Evolutionary conservation across 2,113 vertebrate genomes (phyloP), one percentile per base, ranked within the genome.

Genomic region (Pituophis catenifer): DNA sequence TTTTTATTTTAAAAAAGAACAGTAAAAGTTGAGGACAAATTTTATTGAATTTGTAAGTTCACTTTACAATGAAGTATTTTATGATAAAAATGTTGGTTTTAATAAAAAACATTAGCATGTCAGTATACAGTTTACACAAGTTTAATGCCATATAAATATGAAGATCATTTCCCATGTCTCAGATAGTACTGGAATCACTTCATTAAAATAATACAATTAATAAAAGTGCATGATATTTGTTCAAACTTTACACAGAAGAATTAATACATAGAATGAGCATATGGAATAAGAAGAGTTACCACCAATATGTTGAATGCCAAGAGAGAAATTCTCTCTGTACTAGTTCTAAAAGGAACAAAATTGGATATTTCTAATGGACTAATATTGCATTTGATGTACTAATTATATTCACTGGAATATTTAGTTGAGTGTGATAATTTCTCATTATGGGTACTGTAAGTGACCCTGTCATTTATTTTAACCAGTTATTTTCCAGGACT

Each of bases 41-140:
- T 98, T 98, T 98, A 98, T 97, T 98, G 90, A 94, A 92, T 90
- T n/a, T 94, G 50, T 95, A 95, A 97, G 89, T 93, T 54, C 58
- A 96, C 62, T 58, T 95, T 92, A 29, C 96, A 93, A 92, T 97
- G 94, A 97, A 97, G 96, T 95, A 95, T 88, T 96, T 95, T 94
- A 96, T 91, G 96, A 92, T 97, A 93, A 94, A 90, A 93, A 96
- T 6, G 93, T 23, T 81, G 91, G 88, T 70, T 95, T 97, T 91
- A 75, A 93, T 92, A 17, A 88, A 75, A 62, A 65, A 90, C n/a
- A 6, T 91, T 91, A 95, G 91, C 90, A 90, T 95, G 95, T 95
- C 93, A 89, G 81, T 95, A 38, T 88, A 95, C 5, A 94, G 33
- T 93, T 97, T 92, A 96, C 91, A 95, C 87, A 96, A 95, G 89